Conservation (phyloP, 2,113 vertebrate genomes). For the Pachypanchax playfairii region DNA sequence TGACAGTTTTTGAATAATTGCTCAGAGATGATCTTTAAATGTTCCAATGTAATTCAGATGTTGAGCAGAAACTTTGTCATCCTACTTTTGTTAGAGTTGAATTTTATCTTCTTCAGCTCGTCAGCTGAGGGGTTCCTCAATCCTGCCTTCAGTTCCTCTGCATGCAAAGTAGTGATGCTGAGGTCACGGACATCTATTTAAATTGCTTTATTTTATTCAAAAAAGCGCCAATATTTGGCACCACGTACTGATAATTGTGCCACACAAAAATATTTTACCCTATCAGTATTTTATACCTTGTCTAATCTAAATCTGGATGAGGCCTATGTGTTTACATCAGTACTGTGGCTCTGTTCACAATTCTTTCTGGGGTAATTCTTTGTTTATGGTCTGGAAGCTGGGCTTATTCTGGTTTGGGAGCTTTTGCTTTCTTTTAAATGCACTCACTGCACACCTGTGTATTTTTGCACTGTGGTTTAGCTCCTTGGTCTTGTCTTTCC, state of each 20-base stretch:
- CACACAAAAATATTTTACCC: neutral
- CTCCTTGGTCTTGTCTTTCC: slow-evolving; percentile 72
- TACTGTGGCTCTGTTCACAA: neutral
- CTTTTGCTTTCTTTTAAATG: slow-evolving; percentile 56
- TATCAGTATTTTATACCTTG: neutral
- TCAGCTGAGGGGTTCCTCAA: no score
- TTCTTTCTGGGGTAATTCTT: slow-evolving; percentile 38
- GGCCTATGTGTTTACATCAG: neutral
- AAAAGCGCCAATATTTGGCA: neutral
- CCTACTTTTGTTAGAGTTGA: no score
- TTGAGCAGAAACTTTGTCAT: no score
- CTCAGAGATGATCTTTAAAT: no score
- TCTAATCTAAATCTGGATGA: neutral
- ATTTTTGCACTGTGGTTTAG: slow-evolving; percentile 51
- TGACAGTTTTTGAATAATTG: no score
- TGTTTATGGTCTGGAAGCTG: slow-evolving; percentile 47
- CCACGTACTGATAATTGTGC: neutral
- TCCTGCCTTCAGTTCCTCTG: no score
- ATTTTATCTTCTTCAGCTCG: no score
- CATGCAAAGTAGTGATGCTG: neutral
- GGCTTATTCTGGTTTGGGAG: slow-evolving; percentile 51
- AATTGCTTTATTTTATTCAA: neutral
- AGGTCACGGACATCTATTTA: neutral
- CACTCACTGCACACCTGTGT: slow-evolving; percentile 48
- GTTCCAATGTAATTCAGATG: no score